Evolutionary conservation across 2,888 invertebrate species (phyloP), one percentile per base, ranked within the genome.

Genomic region (Eucriotettix oculatus): DNA sequence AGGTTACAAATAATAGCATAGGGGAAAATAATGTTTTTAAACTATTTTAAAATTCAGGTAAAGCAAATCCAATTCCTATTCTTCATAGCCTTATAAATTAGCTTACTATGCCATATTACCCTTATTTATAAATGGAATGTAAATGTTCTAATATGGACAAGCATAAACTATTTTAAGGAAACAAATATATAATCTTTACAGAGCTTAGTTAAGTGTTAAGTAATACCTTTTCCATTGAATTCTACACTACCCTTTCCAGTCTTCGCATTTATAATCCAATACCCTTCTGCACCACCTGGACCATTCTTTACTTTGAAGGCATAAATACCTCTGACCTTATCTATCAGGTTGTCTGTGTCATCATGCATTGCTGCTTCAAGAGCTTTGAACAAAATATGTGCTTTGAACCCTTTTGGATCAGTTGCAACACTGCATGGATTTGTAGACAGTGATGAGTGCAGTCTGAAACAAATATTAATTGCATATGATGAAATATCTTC

Each of bases 201-300:
- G 29, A 5, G 29, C 29, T 5, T 29, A 29, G 3, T 9, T 7
- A 17, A 56, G 41, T 56, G 2, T 40, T 17, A 14, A 16, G 29
- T 29, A 16, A 64, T 68, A 78, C 76, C 73, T 69, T 76, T 83
- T 48, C 89, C 86, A 68, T 89, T 86, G 70, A 85, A 91, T 16
- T 83, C 82, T 10, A 96, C 84, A 66, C 80, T 85, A n/a, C 95
- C 95, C 70, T 85, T 90, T 62, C 94, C 94, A 64, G 83, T 84
- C 72, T 91, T 94, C 11, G 90, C 88, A 73, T 98, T 90, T 40
- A 98, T 88, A 3, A 95, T 82, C 96, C 97, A 97, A 69, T 82
- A 86, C 0, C 88, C 94, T 67, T 86, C 86, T 41, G 84, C 81
- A 0, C 92, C 93, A 60, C 80, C 82, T 0, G 85, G 82, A 0